Conservation (phyloP, 35 echinoderm and acorn worm species). For the Apostichopus parvimensis region DNA sequence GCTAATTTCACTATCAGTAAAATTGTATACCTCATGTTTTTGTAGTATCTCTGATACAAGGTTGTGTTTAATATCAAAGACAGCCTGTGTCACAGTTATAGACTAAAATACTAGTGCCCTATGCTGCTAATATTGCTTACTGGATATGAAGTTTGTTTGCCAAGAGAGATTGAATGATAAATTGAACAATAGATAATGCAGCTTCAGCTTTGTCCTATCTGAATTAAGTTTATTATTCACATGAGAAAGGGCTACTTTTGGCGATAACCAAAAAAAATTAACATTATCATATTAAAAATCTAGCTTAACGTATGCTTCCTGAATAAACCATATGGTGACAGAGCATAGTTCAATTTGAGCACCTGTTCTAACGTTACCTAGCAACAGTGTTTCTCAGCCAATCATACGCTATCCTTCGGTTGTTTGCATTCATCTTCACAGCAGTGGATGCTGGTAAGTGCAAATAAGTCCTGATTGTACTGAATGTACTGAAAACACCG, state of each 20-base stretch:
- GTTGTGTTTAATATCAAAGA: too few relatives aligned
- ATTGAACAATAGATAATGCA: background rate
- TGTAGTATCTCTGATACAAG: too few relatives aligned
- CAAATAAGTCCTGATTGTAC: constrained; percentile 38
- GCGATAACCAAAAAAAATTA: constrained; percentile 34
- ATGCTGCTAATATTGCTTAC: too few relatives aligned
- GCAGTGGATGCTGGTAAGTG: constrained; percentile 48
- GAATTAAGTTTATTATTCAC: background rate
- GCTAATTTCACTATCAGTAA: too few relatives aligned
- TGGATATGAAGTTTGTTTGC: too few relatives aligned
- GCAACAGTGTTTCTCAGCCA: constrained; percentile 28
- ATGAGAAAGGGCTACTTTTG: background rate
- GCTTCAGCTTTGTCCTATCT: background rate
- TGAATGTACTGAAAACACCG: constrained; percentile 15
- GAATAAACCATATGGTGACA: constrained; percentile 18
- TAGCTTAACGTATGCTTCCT: constrained; percentile 11
- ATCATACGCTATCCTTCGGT: constrained; percentile 6
- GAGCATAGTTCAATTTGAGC: constrained; percentile 56
- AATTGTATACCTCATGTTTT: too few relatives aligned
- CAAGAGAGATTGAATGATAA: background rate
- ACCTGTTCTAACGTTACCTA: constrained; percentile 42
- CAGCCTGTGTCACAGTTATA: too few relatives aligned
- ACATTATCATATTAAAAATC: constrained; percentile 45
- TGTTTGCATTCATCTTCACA: constrained; percentile 44
- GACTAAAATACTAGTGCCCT: too few relatives aligned